Evolutionary conservation across 1,140 invertebrate species (phyloP), one percentile per base, ranked within the genome.

Genomic region (Cyclargus thomasi): DNA sequence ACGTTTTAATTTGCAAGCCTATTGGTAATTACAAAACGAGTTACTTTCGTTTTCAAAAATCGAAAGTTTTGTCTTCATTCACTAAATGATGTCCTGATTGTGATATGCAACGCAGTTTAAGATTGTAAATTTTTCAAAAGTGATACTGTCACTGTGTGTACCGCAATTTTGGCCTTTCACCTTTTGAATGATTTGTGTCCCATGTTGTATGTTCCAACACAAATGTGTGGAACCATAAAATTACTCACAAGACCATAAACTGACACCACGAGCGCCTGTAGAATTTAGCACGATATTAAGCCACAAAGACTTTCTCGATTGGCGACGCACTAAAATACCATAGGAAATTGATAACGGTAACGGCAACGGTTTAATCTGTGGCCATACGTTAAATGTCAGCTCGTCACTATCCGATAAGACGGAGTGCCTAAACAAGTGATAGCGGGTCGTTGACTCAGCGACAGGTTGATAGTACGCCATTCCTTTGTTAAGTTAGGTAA

Each of bases 381-480:
- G 65, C 62, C 53, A 36, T 66, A 66, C 62, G 65, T 70, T 65
- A 71, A 66, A 62, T 65, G 69, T 73, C 69, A 64, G 65, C 71
- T 72, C 68, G 69, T 76, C 67, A 69, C 36, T 47, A 53, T 55
- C 65, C 68, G 73, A 74, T 76, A 76, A 76, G 62, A 53, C 63
- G 65, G 66, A 74, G 72, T 69, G 68, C 68, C 62, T 62, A 71
- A 72, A 64, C 70, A 70, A 70, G 65, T 71, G 75, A 75, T 77
- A 77, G 73, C 71, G 36, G 75, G 70, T 74, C 74, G 66, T 23
- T 70, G 70, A 73, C 68, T 73, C 71, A 67, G 53, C 21, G 55
- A 64, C 64, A 66, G 23, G 55, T 66, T 66, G 29, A 23, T 29
- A 63, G 29, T 29, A 29, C 0, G 29, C 29, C 29, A 29, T 29